phyloP scores from a whole-genome alignment of 2,888 invertebrate genomes.

The Torymus aiolomorphi region DNA sequence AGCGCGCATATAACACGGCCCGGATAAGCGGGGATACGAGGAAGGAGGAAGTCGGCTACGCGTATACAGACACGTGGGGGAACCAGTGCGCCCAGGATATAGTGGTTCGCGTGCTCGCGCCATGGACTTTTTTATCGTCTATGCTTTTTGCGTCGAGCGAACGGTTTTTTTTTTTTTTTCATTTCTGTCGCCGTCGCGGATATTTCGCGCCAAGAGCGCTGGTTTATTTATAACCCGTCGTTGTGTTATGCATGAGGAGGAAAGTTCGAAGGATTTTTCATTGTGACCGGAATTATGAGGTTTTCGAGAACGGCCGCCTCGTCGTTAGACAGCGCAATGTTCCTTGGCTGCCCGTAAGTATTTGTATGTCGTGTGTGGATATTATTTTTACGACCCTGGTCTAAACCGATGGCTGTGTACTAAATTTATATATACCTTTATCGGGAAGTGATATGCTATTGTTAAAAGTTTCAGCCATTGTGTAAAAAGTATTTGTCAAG shows the following conservation, averaged over 20 bases:
- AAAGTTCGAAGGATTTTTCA: constrained; percentile 31
- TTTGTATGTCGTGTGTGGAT: not conserved
- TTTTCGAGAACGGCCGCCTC: constrained; percentile 24
- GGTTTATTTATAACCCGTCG: constrained; percentile 28
- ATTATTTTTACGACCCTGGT: constrained; percentile 8
- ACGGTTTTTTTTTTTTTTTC: too few relatives aligned
- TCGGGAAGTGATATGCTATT: too few relatives aligned
- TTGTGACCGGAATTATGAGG: constrained; percentile 38
- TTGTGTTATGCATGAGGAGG: constrained; percentile 12
- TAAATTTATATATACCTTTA: not conserved
- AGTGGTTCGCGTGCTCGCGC: too few relatives aligned
- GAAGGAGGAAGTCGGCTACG: not conserved
- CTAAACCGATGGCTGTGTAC: not conserved
- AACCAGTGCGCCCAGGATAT: too few relatives aligned
- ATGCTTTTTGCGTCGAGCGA: too few relatives aligned
- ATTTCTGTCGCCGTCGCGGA: too few relatives aligned
- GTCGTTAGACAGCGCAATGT: constrained; percentile 25
- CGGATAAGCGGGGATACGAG: too few relatives aligned
- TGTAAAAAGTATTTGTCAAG: too few relatives aligned
- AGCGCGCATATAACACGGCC: too few relatives aligned
- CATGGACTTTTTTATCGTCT: too few relatives aligned
- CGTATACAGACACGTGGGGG: not conserved
- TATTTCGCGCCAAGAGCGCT: too few relatives aligned
- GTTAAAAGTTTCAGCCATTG: too few relatives aligned
- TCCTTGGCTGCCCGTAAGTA: constrained; percentile 29